A percentile compares a stretch with the other conserved stretches of the same genome.
Evolutionary conservation across 2,888 invertebrate genomes (phyloP).

Genomic region (Rhyacophila evoluta): DNA sequence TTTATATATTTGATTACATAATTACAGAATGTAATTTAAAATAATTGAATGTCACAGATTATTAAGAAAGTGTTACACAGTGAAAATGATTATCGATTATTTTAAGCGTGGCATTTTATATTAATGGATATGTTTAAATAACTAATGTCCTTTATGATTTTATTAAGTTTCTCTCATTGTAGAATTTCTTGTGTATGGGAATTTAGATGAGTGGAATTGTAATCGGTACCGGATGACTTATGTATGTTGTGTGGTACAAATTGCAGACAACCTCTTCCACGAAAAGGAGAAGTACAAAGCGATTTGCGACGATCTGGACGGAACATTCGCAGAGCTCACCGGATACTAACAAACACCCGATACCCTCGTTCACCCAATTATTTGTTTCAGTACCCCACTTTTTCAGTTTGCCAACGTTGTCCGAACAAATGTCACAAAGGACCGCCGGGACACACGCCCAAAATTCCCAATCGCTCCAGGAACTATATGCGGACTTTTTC

Average conservation of each 20-base stretch:
- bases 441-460: conserved; percentile 16
- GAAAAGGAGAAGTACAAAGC: conserved; percentile 96
- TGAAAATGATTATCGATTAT: too few relatives aligned
- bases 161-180: too few relatives aligned
- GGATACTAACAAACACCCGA: conserved; percentile 80
- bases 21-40: too few relatives aligned
- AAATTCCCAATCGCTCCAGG: not conserved
- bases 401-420: conserved; percentile 40
- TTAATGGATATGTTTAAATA: too few relatives aligned
- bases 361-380: conserved; percentile 41
- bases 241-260: conserved; percentile 40
- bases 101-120: too few relatives aligned
- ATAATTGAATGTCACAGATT: too few relatives aligned
- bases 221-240: not conserved
- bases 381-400: conserved; percentile 47
- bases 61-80: too few relatives aligned
- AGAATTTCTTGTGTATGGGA: too few relatives aligned
- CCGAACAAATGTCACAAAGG: conserved; percentile 29
- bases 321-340: conserved; percentile 96
- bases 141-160: too few relatives aligned
- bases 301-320: conserved; percentile 97
- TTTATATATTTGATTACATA: too few relatives aligned
- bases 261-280: conserved; percentile 87
- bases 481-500: not conserved
- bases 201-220: too few relatives aligned